These are phyloP conservation scores for Podotricha telesiphe DNA, from an alignment of 2,888 invertebrate genomes.

Conservation along the genomic window DNA sequence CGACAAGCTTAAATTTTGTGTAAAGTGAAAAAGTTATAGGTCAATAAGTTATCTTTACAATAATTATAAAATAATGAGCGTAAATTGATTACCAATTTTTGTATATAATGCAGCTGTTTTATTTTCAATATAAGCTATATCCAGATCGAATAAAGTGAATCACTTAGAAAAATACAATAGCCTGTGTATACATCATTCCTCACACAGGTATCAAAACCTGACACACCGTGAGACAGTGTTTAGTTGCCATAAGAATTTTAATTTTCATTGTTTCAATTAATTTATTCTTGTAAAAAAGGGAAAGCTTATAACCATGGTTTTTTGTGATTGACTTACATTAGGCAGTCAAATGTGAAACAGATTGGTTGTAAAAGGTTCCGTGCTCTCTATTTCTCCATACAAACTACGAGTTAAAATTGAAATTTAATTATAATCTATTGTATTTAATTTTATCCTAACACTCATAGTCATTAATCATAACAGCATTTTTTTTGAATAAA, in stretches of 20 bases:
- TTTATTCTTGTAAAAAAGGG: slow-evolving; percentile 4
- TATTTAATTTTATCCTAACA: no score
- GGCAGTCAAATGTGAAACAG: background rate
- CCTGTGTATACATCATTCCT: background rate
- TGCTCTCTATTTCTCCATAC: no score
- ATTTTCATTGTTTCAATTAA: slow-evolving; percentile 8
- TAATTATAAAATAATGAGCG: no score
- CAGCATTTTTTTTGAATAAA: no score
- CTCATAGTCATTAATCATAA: no score
- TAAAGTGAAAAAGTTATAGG: no score
- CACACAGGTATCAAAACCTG: slow-evolving; percentile 17
- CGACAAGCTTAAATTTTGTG: no score
- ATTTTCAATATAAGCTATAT: background rate
- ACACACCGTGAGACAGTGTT: background rate
- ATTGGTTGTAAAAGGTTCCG: no score
- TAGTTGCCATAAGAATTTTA: background rate
- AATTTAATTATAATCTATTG: no score
- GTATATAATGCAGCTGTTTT: background rate
- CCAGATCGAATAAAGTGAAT: slow-evolving; percentile 2
- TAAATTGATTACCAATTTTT: no score
- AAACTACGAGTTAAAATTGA: no score
- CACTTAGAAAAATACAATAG: slow-evolving; percentile 12
- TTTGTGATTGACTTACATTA: background rate
- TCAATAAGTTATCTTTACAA: no score
- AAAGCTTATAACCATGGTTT: background rate